Evolutionary conservation across 2,113 vertebrate genomes (phyloP).

Genomic region (Proteles cristata): DNA sequence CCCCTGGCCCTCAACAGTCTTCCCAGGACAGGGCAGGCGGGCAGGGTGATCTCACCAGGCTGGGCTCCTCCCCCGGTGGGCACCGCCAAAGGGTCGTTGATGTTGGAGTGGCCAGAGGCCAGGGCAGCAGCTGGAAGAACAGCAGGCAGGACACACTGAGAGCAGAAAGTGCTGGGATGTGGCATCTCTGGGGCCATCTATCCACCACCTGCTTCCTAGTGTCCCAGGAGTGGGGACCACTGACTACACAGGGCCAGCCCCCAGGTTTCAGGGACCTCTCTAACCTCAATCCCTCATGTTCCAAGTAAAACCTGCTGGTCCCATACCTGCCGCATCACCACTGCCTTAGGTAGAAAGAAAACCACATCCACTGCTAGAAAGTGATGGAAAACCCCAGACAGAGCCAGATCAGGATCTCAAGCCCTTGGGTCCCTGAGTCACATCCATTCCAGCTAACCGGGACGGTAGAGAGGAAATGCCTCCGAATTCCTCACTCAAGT

Average conservation of each 20-base stretch:
- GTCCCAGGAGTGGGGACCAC: background rate
- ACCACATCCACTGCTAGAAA: background rate
- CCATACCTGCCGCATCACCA: background rate
- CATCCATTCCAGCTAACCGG: background rate
- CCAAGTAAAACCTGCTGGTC: background rate
- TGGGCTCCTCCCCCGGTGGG: constrained; percentile 91
- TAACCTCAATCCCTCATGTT: background rate
- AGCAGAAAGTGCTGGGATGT: background rate
- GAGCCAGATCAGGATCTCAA: background rate
- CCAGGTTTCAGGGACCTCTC: background rate
- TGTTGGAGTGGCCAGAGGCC: constrained; percentile 78
- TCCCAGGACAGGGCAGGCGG: background rate
- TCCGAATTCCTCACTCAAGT: constrained; percentile 49
- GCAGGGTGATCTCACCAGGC: constrained; percentile 85
- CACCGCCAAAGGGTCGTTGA: constrained; percentile 79
- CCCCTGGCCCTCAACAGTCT: background rate
- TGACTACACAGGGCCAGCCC: background rate
- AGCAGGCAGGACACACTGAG: constrained; percentile 77
- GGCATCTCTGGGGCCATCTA: background rate
- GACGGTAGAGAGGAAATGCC: constrained; percentile 33
- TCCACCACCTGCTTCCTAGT: background rate
- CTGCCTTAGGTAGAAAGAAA: background rate
- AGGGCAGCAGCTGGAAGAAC: constrained; percentile 77
- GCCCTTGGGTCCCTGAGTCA: constrained; percentile 1
- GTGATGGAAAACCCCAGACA: constrained; percentile 2